Base-by-base conservation (phyloP, 2,888 invertebrate genomes). In the Lochmaea capreae region DNA sequence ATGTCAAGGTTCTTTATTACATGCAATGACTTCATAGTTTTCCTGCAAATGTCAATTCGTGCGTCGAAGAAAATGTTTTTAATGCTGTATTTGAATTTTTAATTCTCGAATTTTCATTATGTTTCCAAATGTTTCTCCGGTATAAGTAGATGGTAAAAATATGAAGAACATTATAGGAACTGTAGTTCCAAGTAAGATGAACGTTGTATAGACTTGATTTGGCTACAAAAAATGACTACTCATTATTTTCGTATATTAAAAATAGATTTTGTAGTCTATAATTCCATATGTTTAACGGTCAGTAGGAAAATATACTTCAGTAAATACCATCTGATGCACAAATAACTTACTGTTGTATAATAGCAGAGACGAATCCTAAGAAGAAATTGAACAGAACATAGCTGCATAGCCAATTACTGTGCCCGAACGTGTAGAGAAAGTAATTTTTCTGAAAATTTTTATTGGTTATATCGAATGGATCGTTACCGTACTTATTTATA, bases 1-100 rank as follows among this genome's bases (percentile, higher is more conserved):
- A 68, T 68, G 68, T 68, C 68, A 68, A 68, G 68, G 68, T 22
- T 67, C 14, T 14, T 42, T 67, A 26, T 59, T 61, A 49, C 2
- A 22, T 33, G 14, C 16, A 49, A 68, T 68, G 68, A 68, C 46
- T 68, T 68, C 46, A 57, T 68, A 49, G 33, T 59, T 46, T 22
- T 11, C 3, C 18, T n/a, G 14, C 49, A 68, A 68, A 68, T 68
- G 68, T 61, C 68, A 66, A 66, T 57, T 52, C 66, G 66, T 66
- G 66, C 66, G 4, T 2, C 9, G 52, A 42, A 11, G 42, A 54
- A 57, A 39, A 26, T 42, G 16, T 42, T 18, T 54, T 54, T 6
- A 54, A 2, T 54, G 54, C 26, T 26, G 26, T 26, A 26, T 26
- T 33, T 33, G 5, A 33, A 1, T 33, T 33, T 33, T 33, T 33